phyloP scores from a whole-genome alignment of 1,140 invertebrate genomes.

The Anagrus nilaparvatae region DNA sequence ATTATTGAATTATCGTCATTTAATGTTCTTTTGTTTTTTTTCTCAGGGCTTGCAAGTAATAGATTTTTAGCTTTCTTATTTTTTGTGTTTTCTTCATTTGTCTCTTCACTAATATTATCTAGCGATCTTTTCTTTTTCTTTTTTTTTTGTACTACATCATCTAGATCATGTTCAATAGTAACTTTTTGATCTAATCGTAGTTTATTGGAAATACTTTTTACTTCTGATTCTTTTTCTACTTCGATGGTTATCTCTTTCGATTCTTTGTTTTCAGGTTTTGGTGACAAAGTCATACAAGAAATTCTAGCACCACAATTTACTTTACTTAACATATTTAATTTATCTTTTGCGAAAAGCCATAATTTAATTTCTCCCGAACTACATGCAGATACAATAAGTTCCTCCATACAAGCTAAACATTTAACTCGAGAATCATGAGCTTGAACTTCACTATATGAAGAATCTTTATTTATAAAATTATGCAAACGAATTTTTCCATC shows the following conservation, averaged over 20 bases:
- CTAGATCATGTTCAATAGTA: slow-evolving; percentile 25
- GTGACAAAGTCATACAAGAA: slow-evolving; percentile 30
- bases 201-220: slow-evolving; percentile 12
- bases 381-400: slow-evolving; percentile 51
- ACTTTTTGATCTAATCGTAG: slow-evolving; percentile 21
- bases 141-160: slow-evolving; percentile 10
- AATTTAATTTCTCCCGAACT: slow-evolving; percentile 72
- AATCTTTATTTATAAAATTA: slow-evolving; percentile 41
- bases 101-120: not conserved
- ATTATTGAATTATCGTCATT: slow-evolving; percentile 1
- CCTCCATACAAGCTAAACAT: slow-evolving; percentile 44
- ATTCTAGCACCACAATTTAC: slow-evolving; percentile 35
- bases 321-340: slow-evolving; percentile 32
- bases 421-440: slow-evolving; percentile 61
- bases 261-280: slow-evolving; percentile 10
- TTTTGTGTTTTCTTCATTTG: slow-evolving; percentile 4
- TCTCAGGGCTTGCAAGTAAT: not conserved
- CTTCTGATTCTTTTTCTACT: slow-evolving; percentile 9
- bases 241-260: slow-evolving; percentile 13
- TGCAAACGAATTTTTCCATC: slow-evolving; percentile 57
- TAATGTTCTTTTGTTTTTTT: slow-evolving; percentile 19
- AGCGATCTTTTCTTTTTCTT: slow-evolving; percentile 16
- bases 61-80: slow-evolving; percentile 7
- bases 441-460: slow-evolving; percentile 39
- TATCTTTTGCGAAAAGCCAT: slow-evolving; percentile 48